Evolutionary conservation across 2,113 vertebrate species (phyloP), one percentile per base, ranked within the genome.

Genomic region (Sisor rabdophorus): DNA sequence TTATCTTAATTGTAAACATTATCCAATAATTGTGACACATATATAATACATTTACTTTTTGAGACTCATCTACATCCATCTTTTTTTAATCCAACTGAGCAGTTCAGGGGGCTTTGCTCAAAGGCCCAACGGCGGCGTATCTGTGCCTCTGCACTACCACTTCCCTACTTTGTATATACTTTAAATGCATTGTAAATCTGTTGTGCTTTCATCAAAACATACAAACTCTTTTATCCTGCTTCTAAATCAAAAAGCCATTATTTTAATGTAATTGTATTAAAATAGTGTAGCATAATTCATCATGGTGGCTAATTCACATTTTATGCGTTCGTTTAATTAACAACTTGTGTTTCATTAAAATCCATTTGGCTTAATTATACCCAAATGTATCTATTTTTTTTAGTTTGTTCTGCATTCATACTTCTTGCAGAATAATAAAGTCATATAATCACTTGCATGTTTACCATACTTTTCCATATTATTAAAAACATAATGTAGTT

Each of bases 311-410:
- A 69, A 68, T 69, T 54, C 65, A 58, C 53, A 77, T 58, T 72
- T 72, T n/a, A 44, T 72, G 70, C 54, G 44, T 58, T 72, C 15
- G 11, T 20, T 44, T 56, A 72, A 72, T 72, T 56, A 72, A 72
- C 58, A 15, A 58, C 32, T 58, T 52, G 65, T 50, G 44, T 50
- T 52, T 68, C 65, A 52, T 17, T 52, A 50, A 52, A 52, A 68
- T 28, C 16, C 47, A 20, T 52, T 68, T 52, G 65, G 47, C 24
- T 19, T 59, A 73, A 73, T 59, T 55, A 20, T 56, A 40, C 12
- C 54, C 13, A 55, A 55, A 71, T 55, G 20, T 65, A 47, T n/a
- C 13, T n/a, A 12, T 52, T 68, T 68, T 48, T 48, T 3, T 44
- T 8, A 16, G 24, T 24, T 6, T 24, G 63, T 13, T 48, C 15